phyloP scores from a whole-genome alignment of 2,888 invertebrate genomes.

The Leucophora obtusa region DNA sequence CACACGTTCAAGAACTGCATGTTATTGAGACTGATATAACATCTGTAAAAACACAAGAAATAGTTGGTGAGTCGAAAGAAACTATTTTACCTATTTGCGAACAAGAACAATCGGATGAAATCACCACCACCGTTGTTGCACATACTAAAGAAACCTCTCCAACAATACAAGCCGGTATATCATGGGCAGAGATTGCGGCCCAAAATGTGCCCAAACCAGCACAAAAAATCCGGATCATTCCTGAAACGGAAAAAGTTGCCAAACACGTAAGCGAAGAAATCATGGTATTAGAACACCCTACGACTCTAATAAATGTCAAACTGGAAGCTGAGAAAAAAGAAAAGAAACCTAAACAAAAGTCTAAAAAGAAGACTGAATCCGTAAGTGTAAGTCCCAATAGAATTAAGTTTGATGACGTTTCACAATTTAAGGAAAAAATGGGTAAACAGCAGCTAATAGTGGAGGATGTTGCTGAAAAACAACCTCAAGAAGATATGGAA shows the following conservation, averaged over 20 bases:
- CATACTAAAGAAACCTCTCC: constrained; percentile 10
- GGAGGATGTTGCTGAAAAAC: not conserved
- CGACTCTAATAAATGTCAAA: constrained; percentile 35
- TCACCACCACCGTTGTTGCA: not conserved
- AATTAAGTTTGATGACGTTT: constrained; percentile 18
- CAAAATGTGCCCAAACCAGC: constrained; percentile 73
- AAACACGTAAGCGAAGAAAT: not conserved
- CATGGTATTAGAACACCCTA: not conserved
- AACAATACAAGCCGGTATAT: constrained; percentile 67
- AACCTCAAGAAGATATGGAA: not conserved
- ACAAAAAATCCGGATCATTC: constrained; percentile 69
- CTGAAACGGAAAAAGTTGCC: constrained; percentile 15
- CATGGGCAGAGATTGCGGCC: constrained; percentile 73
- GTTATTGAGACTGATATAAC: not conserved
- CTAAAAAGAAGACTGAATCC: constrained; percentile 35
- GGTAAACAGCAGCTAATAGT: not conserved
- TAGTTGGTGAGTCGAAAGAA: not conserved
- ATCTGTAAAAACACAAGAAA: not conserved
- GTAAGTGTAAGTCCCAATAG: constrained; percentile 19
- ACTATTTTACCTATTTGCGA: not conserved
- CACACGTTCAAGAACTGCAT: not conserved
- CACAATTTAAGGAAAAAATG: not conserved
- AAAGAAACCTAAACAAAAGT: constrained; percentile 51
- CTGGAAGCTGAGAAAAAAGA: constrained; percentile 47
- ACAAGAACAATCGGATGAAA: not conserved